These are phyloP conservation scores for Perca schrenkii DNA, from an alignment of 2,113 vertebrate genomes.

Conservation along the genomic window DNA sequence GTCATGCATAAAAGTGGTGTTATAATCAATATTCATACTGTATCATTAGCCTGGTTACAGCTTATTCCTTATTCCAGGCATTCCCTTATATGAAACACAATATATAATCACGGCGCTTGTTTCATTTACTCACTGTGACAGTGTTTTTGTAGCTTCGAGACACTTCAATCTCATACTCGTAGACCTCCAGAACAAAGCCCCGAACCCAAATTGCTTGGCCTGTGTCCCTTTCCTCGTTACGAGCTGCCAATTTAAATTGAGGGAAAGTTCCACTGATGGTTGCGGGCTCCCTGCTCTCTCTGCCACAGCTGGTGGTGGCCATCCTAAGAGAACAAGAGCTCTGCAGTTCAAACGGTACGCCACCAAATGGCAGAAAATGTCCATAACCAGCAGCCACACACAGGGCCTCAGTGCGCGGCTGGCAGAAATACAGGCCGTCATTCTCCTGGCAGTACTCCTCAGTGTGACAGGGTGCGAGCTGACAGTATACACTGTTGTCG, in stretches of 20 bases:
- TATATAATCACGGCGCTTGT: not conserved
- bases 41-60: not conserved
- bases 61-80: not conserved
- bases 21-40: not conserved
- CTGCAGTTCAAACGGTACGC: slow-evolving; percentile 93
- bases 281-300: slow-evolving; percentile 23
- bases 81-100: not conserved
- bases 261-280: slow-evolving; percentile 77
- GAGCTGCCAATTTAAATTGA: slow-evolving; percentile 87
- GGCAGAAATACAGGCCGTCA: slow-evolving; percentile 90
- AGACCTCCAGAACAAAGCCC: slow-evolving; percentile 91
- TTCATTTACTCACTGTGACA: slow-evolving; percentile 87
- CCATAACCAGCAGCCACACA: slow-evolving; percentile 93
- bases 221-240: slow-evolving; percentile 94
- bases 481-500: slow-evolving; percentile 94
- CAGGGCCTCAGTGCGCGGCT: slow-evolving; percentile 89
- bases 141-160: slow-evolving; percentile 96
- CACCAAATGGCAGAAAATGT: slow-evolving; percentile 93
- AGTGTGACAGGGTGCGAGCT: slow-evolving; percentile 86
- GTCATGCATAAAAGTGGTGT: slow-evolving; percentile 10
- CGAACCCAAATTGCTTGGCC: slow-evolving; percentile 95
- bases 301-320: slow-evolving; percentile 85
- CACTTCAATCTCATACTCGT: slow-evolving; percentile 91
- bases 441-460: slow-evolving; percentile 94
- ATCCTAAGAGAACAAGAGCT: slow-evolving; percentile 92